A percentile compares a stretch with the other conserved stretches of the same genome.
These are phyloP conservation scores for Battus philenor DNA, from an alignment of 1,140 invertebrate genomes.

Conservation along the genomic window DNA sequence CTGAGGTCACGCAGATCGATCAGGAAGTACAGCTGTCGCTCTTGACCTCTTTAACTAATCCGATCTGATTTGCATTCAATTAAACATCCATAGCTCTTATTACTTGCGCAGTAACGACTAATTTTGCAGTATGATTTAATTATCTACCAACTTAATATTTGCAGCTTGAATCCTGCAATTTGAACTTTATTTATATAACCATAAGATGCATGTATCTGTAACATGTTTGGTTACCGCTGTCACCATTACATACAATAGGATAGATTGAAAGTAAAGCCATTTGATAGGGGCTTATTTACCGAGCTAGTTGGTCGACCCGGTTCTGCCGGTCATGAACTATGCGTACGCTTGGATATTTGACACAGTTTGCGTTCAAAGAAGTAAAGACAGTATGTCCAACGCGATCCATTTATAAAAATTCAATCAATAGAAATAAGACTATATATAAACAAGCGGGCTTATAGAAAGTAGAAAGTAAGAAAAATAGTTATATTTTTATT, in stretches of 20 bases:
- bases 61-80: slow-evolving; percentile 9
- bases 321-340: background rate
- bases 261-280: slow-evolving; percentile 4
- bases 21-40: slow-evolving; percentile 8
- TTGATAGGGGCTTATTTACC: slow-evolving; percentile 1
- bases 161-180: background rate
- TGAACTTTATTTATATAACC: background rate
- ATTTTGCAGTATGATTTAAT: background rate
- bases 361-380: too few relatives aligned
- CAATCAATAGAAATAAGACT: too few relatives aligned
- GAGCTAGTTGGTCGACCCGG: background rate
- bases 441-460: too few relatives aligned
- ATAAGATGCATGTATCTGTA: background rate
- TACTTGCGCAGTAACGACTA: background rate
- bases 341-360: background rate
- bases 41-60: slow-evolving; percentile 3
- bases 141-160: too few relatives aligned
- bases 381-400: too few relatives aligned
- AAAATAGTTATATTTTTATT: too few relatives aligned
- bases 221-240: background rate
- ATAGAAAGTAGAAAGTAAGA: too few relatives aligned
- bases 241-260: slow-evolving; percentile 3
- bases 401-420: too few relatives aligned
- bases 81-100: slow-evolving; percentile 5
- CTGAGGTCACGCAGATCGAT: background rate